phyloP scores from a whole-genome alignment of 2,113 vertebrate species.

The Hylia prasina region DNA sequence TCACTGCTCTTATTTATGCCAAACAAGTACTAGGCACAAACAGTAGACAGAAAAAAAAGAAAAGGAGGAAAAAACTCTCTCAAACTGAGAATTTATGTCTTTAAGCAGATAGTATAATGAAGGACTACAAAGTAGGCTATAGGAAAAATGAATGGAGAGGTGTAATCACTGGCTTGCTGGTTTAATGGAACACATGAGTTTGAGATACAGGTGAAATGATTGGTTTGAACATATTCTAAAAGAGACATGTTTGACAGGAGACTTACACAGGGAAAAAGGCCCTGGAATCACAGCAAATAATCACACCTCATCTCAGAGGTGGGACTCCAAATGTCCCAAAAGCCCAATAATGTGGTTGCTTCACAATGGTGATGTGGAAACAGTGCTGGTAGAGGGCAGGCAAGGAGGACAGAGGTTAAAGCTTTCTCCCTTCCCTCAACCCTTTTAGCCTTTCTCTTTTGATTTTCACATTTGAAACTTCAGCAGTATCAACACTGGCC shows the following conservation, averaged over 20 bases:
- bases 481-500: not conserved
- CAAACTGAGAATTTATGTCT: not conserved
- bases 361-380: not conserved
- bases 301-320: not conserved
- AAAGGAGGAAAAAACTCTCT: not conserved
- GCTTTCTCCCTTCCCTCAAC: not conserved
- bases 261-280: not conserved
- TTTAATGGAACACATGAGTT: not conserved
- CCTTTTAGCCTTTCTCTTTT: not conserved
- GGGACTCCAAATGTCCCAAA: not conserved
- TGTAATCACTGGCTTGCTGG: not conserved
- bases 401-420: not conserved
- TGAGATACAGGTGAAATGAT: not conserved
- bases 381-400: not conserved
- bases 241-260: not conserved
- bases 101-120: not conserved
- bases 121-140: not conserved
- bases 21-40: not conserved
- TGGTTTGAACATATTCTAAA: not conserved
- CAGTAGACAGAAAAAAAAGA: not conserved
- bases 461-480: not conserved
- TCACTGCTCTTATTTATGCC: not conserved
- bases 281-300: not conserved
- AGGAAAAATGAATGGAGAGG: not conserved
- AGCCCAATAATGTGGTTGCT: not conserved